Percentiles rank a stretch among this genome's conserved stretches.
Evolutionary conservation across 1,140 invertebrate species (phyloP).

Genomic region (Drosophila leontia): DNA sequence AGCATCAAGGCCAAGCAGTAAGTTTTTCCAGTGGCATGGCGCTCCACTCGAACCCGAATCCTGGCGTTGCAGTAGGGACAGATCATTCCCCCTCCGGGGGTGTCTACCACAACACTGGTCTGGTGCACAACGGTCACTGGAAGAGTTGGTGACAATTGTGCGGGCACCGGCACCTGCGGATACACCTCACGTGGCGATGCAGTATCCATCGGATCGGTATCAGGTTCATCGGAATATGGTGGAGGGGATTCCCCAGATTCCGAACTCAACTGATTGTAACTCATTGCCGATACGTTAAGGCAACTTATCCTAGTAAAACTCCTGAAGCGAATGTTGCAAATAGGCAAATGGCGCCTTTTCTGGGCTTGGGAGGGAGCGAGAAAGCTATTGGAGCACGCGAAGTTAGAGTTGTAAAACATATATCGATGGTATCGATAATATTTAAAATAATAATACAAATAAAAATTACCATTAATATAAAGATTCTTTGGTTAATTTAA

Average conservation of each 20-base stretch:
- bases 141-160: neutral
- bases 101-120: neutral
- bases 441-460: neutral
- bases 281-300: neutral
- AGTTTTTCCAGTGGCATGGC: constrained; percentile 48
- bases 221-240: neutral
- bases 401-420: neutral
- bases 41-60: constrained; percentile 35
- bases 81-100: neutral
- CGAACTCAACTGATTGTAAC: neutral
- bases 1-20: constrained; percentile 42
- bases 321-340: neutral
- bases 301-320: neutral
- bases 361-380: neutral
- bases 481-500: neutral
- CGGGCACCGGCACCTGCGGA: neutral
- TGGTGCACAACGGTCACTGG: neutral
- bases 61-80: constrained; percentile 58
- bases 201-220: too few species aligned
- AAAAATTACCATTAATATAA: neutral
- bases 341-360: neutral
- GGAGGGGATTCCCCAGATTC: neutral
- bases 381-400: neutral
- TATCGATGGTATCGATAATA: neutral
- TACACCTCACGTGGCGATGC: neutral